Evolutionary conservation across 2,888 invertebrate genomes (phyloP).

Genomic region (Lamellibrachia satsuma): DNA sequence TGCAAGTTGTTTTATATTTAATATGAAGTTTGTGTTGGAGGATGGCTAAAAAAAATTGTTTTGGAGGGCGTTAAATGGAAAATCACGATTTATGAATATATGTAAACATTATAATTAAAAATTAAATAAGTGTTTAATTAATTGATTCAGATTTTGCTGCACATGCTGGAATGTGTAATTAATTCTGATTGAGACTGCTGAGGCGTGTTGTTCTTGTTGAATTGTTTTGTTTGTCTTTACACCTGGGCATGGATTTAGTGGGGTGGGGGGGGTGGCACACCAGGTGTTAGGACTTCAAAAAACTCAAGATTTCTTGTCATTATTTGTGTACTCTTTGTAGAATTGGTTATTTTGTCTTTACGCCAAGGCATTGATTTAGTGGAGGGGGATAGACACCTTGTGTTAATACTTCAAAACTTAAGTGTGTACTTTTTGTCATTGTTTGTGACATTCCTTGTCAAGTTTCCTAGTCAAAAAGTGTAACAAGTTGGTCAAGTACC

Average conservation of each 20-base stretch:
- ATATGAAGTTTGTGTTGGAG: not conserved
- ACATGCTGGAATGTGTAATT: no score
- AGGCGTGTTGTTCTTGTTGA: no score
- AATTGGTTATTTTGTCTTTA: not conserved
- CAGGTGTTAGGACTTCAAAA: not conserved
- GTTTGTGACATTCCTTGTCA: not conserved
- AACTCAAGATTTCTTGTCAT: not conserved
- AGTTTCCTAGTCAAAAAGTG: not conserved
- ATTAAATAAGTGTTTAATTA: no score
- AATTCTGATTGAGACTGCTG: no score
- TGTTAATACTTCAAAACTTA: not conserved
- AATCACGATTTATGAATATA: no score
- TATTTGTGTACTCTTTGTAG: not conserved
- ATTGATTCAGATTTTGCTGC: no score
- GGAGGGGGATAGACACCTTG: not conserved
- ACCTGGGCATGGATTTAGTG: not conserved
- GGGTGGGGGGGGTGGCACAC: not conserved
- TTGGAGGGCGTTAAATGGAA: no score
- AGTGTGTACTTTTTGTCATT: not conserved
- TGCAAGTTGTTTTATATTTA: not conserved
- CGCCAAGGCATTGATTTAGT: not conserved
- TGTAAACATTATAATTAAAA: no score
- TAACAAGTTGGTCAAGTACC: not conserved
- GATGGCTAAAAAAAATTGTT: no score
- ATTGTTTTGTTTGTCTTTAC: not conserved